Evolutionary conservation across 2,888 invertebrate genomes (phyloP).

Genomic region (Calliscelio sp.): DNA sequence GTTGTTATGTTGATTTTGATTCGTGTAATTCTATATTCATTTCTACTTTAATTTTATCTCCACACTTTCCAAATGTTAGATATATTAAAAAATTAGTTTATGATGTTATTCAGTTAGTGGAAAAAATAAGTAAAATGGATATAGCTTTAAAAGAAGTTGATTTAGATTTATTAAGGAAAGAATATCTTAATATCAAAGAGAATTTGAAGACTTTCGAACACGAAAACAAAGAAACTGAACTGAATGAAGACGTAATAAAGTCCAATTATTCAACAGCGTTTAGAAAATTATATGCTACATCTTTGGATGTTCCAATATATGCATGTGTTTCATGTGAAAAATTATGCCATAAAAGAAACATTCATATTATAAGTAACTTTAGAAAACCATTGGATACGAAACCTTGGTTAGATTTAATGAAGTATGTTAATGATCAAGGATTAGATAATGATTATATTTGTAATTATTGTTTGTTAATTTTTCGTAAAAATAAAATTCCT

Average conservation of each 20-base stretch:
- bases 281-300: constrained; percentile 59
- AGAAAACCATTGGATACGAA: constrained; percentile 49
- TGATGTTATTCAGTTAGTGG: neutral
- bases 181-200: neutral
- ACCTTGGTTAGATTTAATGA: constrained; percentile 23
- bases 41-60: constrained; percentile 41
- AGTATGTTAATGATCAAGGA: neutral
- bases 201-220: constrained; percentile 4
- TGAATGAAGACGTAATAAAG: constrained; percentile 67
- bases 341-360: constrained; percentile 72
- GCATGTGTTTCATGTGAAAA: constrained; percentile 43
- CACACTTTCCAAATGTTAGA: constrained; percentile 15
- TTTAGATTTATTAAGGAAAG: constrained; percentile 10
- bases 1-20: constrained; percentile 44
- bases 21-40: constrained; percentile 26
- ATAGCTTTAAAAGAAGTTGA: neutral
- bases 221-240: constrained; percentile 39
- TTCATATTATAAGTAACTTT: constrained; percentile 54
- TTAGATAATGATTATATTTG: constrained; percentile 28
- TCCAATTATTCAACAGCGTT: constrained; percentile 56
- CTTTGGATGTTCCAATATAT: constrained; percentile 63
- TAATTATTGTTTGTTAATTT: constrained; percentile 25
- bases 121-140: neutral
- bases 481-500: constrained; percentile 57
- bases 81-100: constrained; percentile 40